Base-by-base conservation (phyloP, 2,888 invertebrate species). In the Sepioteuthis lessoniana region DNA sequence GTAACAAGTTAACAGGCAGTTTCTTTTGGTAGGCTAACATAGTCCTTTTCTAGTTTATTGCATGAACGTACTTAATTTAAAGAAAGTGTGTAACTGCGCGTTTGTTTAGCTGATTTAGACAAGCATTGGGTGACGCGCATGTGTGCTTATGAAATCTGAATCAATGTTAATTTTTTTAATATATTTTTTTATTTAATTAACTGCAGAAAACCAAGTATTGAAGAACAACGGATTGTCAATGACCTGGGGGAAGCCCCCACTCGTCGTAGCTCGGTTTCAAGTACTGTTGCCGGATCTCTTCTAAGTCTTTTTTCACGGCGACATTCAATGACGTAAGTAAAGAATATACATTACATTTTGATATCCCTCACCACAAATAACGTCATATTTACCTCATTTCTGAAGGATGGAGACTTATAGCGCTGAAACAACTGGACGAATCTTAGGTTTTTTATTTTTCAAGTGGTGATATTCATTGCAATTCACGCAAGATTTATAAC, bases 251-350 rank as follows among this genome's bases (percentile, higher is more conserved):
- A 93, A 35, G 35, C 35, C 28, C 60, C 93, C 21, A 93, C 93
- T 2, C 93, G 94, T 60, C 94, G 94, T 28, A 93, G 94, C n/a
- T 95, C 95, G 8, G 46, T 94, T 31, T 90, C 94, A 28, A 94
- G 94, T 13, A 94, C 93, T 37, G 94, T 94, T 47, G 94, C 94
- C 5, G 96, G 96, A 19, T 96, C 96, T 16, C 90, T 95, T n/a
- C 95, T 95, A 50, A 96, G 96, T 94, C 94, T 96, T 21, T 94
- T 96, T 31, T 95, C 95, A 28, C 94, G 95, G 2, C 38, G 94
- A 42, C 47, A 93, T 25, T 94, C 94, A 25, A 90, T 92, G 42
- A 76, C 93, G 94, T 94, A 94, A 46, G 94, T 94, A 91, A 25
- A 25, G n/a, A 60, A 47, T 35, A 2, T n/a, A 16, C 16, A 19